Evolutionary conservation across 2,888 invertebrate species (phyloP).

Genomic region (Ctenicera cuprea): DNA sequence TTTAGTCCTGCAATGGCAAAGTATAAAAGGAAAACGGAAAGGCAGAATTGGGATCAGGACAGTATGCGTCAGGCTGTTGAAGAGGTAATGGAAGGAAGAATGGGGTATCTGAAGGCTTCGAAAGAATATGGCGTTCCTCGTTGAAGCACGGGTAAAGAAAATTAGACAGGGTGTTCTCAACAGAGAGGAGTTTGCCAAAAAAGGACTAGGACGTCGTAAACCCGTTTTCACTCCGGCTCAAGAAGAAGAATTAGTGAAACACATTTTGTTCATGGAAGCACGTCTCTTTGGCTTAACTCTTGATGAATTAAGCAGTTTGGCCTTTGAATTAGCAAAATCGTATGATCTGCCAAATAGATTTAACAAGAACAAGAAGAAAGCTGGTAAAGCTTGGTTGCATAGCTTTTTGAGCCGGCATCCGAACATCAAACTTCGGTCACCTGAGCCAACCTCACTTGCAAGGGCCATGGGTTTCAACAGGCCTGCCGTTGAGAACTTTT

Average conservation of each 20-base stretch:
- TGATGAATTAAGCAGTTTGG: constrained; percentile 17
- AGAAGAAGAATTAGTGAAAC: constrained; percentile 19
- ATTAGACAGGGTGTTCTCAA: neutral
- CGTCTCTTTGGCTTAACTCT: constrained; percentile 14
- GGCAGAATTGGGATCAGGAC: constrained; percentile 15
- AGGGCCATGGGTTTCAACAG: constrained; percentile 25
- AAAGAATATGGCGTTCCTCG: constrained; percentile 19
- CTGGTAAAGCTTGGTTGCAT: constrained; percentile 29
- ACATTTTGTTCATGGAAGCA: constrained; percentile 26
- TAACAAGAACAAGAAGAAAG: constrained; percentile 17
- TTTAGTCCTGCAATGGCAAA: neutral
- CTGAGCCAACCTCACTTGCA: constrained; percentile 33
- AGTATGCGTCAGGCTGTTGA: constrained; percentile 16
- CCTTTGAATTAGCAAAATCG: constrained; percentile 18
- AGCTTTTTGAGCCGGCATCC: constrained; percentile 14
- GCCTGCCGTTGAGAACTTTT: neutral
- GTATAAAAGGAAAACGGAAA: constrained; percentile 4
- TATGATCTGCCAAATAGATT: constrained; percentile 26
- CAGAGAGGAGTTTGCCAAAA: neutral
- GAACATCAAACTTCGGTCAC: constrained; percentile 17
- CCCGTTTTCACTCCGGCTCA: constrained; percentile 5
- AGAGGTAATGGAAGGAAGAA: constrained; percentile 11
- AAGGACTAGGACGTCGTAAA: constrained; percentile 17
- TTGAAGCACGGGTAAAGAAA: neutral
- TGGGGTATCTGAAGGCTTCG: constrained; percentile 12